Conservation (phyloP, 2,888 invertebrate genomes). For the Phortica okadai region DNA sequence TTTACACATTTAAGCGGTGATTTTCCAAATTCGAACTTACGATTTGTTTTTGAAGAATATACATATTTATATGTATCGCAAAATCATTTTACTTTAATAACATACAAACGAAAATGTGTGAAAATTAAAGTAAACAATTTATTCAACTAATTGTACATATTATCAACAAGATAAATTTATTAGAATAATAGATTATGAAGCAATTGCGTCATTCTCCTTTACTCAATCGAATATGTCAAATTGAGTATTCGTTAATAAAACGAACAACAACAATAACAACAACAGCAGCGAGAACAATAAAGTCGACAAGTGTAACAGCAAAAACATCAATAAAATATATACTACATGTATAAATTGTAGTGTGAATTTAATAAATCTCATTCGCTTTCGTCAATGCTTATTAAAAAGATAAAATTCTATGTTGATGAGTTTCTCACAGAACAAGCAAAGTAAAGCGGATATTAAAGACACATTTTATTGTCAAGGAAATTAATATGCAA, state of each 20-base stretch:
- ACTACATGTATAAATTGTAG: too few species aligned
- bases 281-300: neutral
- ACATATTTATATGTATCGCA: neutral
- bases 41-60: neutral
- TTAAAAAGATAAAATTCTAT: too few species aligned
- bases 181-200: neutral
- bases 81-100: neutral
- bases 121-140: slow-evolving; percentile 3
- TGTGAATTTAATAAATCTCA: too few species aligned
- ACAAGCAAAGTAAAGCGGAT: too few species aligned
- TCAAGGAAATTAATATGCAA: too few species aligned
- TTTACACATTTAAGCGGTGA: neutral
- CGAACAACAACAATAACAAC: neutral
- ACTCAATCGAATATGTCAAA: neutral
- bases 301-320: neutral
- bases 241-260: slow-evolving; percentile 10
- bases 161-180: slow-evolving; percentile 9
- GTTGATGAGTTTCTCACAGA: too few species aligned
- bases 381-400: too few species aligned
- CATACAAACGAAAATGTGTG: neutral
- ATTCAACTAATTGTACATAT: neutral
- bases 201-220: slow-evolving; percentile 16
- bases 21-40: neutral
- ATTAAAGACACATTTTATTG: too few species aligned
- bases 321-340: neutral